Evolutionary conservation across 2,113 vertebrate species (phyloP).

Genomic region (Axis porcinus): DNA sequence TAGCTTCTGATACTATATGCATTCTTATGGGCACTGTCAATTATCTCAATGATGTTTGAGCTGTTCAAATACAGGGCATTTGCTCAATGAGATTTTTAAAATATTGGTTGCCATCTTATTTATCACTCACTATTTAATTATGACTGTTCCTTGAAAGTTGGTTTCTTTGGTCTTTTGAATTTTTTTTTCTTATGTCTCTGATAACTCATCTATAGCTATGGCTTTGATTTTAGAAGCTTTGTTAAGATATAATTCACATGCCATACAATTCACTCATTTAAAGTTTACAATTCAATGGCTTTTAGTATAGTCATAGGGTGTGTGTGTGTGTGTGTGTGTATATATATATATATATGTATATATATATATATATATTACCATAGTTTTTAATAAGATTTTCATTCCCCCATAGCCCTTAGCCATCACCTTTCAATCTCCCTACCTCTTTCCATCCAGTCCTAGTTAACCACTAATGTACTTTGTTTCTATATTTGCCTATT

Average conservation of each 20-base stretch:
- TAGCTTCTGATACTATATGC: background rate
- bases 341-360: background rate
- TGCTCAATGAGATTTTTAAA: background rate
- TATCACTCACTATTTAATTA: background rate
- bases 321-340: too few relatives aligned
- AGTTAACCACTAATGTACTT: background rate
- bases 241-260: background rate
- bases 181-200: background rate
- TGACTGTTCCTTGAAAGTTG: background rate
- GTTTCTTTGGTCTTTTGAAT: background rate
- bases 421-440: background rate
- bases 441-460: background rate
- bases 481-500: background rate
- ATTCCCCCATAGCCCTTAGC: background rate
- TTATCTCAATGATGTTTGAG: background rate
- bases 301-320: background rate
- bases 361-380: background rate
- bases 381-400: background rate
- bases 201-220: background rate
- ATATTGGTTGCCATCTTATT: background rate
- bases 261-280: background rate
- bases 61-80: background rate
- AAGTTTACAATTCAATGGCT: background rate
- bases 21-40: background rate
- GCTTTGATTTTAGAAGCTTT: background rate